phyloP scores from a whole-genome alignment of 1,140 invertebrate species.

The Apis cerana region DNA sequence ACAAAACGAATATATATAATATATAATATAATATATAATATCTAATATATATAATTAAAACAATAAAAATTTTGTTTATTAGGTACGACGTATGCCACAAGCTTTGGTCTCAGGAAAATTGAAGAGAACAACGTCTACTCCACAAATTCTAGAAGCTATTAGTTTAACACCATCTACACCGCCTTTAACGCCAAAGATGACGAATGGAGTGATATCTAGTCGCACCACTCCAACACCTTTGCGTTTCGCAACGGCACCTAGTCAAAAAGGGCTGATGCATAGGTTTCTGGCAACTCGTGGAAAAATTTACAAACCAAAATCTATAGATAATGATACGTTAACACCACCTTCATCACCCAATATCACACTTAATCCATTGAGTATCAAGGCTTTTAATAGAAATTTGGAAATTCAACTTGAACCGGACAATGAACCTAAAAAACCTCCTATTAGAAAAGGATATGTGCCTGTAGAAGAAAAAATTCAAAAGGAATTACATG shows the following conservation, averaged over 20 bases:
- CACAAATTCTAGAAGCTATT: slow-evolving; percentile 81
- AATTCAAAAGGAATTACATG: slow-evolving; percentile 88
- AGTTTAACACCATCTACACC: slow-evolving; percentile 69
- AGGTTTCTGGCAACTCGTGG: slow-evolving; percentile 88
- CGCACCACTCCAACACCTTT: slow-evolving; percentile 79
- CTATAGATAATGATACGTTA: slow-evolving; percentile 48
- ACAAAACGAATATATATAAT: background rate
- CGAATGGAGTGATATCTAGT: slow-evolving; percentile 72
- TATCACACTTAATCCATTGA: slow-evolving; percentile 73
- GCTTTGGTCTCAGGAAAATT: slow-evolving; percentile 80
- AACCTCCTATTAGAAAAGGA: slow-evolving; percentile 83
- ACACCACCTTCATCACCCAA: slow-evolving; percentile 64
- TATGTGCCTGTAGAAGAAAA: slow-evolving; percentile 88
- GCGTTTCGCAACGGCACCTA: slow-evolving; percentile 83
- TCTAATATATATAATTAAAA: background rate
- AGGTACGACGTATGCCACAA: slow-evolving; percentile 78
- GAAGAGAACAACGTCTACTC: slow-evolving; percentile 83
- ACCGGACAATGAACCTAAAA: slow-evolving; percentile 69
- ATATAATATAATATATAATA: too few species aligned
- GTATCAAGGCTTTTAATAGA: slow-evolving; percentile 68
- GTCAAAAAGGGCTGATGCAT: slow-evolving; percentile 89
- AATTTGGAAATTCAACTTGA: slow-evolving; percentile 66
- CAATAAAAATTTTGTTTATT: background rate
- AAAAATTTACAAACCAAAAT: slow-evolving; percentile 79
- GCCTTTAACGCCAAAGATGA: slow-evolving; percentile 71